Percentiles rank a stretch among this genome's conserved stretches.
Evolutionary conservation across 1,140 invertebrate species (phyloP).

Genomic region (Melipona quadrifasciata): DNA sequence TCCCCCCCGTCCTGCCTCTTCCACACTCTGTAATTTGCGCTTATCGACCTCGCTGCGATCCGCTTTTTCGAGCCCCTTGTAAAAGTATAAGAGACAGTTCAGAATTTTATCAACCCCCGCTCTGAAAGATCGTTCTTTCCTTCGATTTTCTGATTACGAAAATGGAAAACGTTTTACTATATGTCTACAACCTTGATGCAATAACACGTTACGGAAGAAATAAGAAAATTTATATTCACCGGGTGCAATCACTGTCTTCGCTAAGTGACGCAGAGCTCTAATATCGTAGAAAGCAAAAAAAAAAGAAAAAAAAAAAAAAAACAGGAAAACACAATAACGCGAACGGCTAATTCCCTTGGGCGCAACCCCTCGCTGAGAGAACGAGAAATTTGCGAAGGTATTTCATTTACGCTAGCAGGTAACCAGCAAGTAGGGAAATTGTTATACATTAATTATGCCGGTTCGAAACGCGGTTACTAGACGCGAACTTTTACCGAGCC

Average conservation of each 20-base stretch:
- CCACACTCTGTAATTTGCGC: constrained; percentile 35
- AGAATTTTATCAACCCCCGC: neutral
- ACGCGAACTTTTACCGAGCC: neutral
- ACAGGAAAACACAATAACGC: constrained; percentile 1
- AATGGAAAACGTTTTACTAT: neutral
- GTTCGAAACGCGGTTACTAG: neutral
- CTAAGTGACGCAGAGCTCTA: constrained; percentile 10
- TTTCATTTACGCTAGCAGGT: neutral
- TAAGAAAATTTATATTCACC: neutral
- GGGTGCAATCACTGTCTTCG: neutral
- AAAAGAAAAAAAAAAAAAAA: no score
- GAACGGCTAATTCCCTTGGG: neutral
- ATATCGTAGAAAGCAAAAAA: neutral
- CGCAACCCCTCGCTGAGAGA: neutral
- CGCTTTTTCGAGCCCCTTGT: neutral
- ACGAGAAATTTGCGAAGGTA: constrained; percentile 22
- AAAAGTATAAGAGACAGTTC: neutral
- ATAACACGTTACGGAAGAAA: neutral
- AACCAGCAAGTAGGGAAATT: neutral
- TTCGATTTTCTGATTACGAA: neutral
- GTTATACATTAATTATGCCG: constrained; percentile 29
- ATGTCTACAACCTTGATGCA: no score
- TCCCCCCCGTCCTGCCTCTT: neutral
- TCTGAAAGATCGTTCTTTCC: no score
- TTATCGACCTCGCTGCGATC: constrained; percentile 22